phyloP scores from a whole-genome alignment of 2,797 vertebrate genomes.

The Poeciliopsis presidionis region DNA sequence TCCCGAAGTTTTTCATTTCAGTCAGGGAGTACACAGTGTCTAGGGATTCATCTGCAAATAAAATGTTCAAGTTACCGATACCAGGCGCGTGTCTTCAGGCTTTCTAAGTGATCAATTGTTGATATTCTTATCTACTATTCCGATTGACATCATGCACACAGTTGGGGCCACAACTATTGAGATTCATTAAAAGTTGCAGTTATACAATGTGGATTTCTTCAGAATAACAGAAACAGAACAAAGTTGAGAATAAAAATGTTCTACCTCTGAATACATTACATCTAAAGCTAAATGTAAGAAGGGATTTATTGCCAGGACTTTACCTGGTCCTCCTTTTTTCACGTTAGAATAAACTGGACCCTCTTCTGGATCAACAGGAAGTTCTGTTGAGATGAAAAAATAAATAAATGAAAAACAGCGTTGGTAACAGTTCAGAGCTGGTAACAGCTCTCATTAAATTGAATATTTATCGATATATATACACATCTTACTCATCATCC shows the following conservation, averaged over 20 bases:
- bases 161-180: too few species aligned
- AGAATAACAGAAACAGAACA: not conserved
- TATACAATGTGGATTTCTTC: too few species aligned
- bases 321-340: not conserved
- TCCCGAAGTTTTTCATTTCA: not conserved
- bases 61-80: not conserved
- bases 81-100: not conserved
- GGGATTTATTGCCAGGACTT: not conserved
- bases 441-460: not conserved
- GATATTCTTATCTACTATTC: too few species aligned
- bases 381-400: not conserved
- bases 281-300: not conserved
- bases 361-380: fast-evolving
- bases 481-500: not conserved
- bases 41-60: not conserved
- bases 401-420: too few species aligned
- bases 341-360: not conserved
- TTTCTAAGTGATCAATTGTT: too few species aligned
- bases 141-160: not conserved
- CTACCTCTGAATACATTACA: not conserved
- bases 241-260: too few species aligned
- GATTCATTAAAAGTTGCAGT: not conserved
- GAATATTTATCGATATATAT: not conserved
- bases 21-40: not conserved
- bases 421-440: not conserved